Percentiles rank a stretch among this genome's conserved stretches.
Conservation (phyloP, 2,888 invertebrate genomes). For the Lysandra bellargus region DNA sequence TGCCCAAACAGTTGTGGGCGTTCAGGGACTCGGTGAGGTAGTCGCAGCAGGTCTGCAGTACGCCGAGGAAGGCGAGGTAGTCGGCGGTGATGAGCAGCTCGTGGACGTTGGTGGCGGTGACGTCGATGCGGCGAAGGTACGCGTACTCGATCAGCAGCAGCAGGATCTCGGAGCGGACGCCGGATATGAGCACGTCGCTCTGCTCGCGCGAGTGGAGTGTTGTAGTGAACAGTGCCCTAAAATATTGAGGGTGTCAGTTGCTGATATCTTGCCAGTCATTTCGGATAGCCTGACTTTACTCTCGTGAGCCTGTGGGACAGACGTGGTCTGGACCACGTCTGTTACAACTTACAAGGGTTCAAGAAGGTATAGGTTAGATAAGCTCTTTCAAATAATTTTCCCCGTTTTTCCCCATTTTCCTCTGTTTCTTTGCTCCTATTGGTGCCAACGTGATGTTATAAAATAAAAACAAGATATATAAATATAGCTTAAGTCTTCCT, state of each 20-base stretch:
- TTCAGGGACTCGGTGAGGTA: slow-evolving; percentile 85
- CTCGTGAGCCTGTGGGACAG: too few relatives aligned
- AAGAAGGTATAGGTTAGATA: too few relatives aligned
- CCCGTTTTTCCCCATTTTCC: too few relatives aligned
- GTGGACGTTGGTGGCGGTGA: slow-evolving; percentile 89
- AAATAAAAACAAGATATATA: too few relatives aligned
- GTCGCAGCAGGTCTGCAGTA: slow-evolving; percentile 89
- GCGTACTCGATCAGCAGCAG: slow-evolving; percentile 90
- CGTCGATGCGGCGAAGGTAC: slow-evolving; percentile 88
- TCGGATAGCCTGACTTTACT: too few relatives aligned
- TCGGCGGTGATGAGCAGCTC: slow-evolving; percentile 91
- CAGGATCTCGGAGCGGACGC: slow-evolving; percentile 88
- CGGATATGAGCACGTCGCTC: slow-evolving; percentile 87
- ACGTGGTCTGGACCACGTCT: too few relatives aligned
- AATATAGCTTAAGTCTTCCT: too few relatives aligned
- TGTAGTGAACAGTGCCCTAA: slow-evolving; percentile 90
- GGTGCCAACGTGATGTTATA: too few relatives aligned
- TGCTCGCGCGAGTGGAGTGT: slow-evolving; percentile 85
- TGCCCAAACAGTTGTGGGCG: slow-evolving; percentile 90
- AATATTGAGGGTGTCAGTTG: background rate
- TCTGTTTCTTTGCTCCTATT: too few relatives aligned
- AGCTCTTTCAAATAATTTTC: too few relatives aligned
- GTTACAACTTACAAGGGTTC: too few relatives aligned
- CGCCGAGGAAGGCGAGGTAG: slow-evolving; percentile 91
- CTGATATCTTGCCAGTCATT: too few relatives aligned